These are phyloP conservation scores for Aspiorhynchus laticeps DNA, from an alignment of 2,113 vertebrate species.

Conservation along the genomic window DNA sequence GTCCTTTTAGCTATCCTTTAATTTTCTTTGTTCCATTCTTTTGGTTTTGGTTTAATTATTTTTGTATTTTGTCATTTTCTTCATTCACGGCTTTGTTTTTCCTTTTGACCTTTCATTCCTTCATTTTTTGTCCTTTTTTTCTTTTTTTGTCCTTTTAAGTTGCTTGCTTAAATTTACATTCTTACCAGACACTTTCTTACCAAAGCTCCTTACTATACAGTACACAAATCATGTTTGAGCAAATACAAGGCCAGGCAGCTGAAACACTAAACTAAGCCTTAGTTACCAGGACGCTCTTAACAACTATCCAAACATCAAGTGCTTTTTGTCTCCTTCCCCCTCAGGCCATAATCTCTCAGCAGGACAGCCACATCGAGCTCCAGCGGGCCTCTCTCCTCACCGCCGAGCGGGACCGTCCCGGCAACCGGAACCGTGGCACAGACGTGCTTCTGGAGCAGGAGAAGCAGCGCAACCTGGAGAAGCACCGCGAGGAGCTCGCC, in stretches of 20 bases:
- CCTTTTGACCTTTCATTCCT: neutral
- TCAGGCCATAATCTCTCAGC: conserved; percentile 85
- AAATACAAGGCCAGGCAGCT: neutral
- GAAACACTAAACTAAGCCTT: neutral
- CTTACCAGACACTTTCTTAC: conserved; percentile 21
- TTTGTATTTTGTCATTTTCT: neutral
- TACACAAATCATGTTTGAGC: conserved; percentile 9
- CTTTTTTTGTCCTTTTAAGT: neutral
- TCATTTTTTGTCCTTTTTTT: neutral
- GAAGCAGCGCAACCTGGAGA: conserved; percentile 91
- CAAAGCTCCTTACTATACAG: neutral
- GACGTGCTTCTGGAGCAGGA: conserved; percentile 91
- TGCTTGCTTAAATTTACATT: neutral
- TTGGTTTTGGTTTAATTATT: neutral
- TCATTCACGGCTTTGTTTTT: neutral
- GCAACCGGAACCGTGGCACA: conserved; percentile 80
- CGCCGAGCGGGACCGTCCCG: conserved; percentile 79
- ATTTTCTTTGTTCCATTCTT: neutral
- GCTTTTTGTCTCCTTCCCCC: neutral
- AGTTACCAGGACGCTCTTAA: neutral
- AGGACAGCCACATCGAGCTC: conserved; percentile 89
- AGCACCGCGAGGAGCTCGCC: conserved; percentile 92
- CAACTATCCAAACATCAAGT: neutral
- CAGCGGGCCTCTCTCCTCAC: conserved; percentile 77
- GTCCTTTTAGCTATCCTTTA: neutral